Percentiles rank a stretch among this genome's conserved stretches.
These are phyloP conservation scores for Ellobius talpinus DNA, from an alignment of 2,113 vertebrate species.

Conservation along the genomic window DNA sequence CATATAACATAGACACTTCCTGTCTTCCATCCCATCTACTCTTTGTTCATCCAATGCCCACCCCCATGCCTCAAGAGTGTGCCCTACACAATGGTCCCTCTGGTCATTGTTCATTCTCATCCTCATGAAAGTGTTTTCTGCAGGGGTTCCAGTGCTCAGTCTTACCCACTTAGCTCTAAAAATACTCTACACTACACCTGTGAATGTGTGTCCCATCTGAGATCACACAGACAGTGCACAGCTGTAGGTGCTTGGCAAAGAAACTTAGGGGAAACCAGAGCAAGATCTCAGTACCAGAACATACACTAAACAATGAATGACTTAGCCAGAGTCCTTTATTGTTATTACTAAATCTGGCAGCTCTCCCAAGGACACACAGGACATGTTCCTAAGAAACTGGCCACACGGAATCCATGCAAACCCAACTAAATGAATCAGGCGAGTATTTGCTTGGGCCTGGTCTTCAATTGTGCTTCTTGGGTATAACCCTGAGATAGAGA, in stretches of 20 bases:
- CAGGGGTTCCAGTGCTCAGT: neutral
- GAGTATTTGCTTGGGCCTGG: neutral
- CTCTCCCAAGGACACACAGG: neutral
- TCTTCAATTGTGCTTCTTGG: neutral
- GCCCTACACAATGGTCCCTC: neutral
- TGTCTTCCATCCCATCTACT: neutral
- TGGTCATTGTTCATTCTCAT: neutral
- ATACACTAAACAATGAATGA: neutral
- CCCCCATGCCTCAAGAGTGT: neutral
- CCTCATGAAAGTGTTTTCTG: neutral
- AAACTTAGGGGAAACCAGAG: neutral
- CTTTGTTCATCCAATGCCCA: neutral
- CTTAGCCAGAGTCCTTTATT: neutral
- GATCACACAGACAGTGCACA: too few relatives aligned
- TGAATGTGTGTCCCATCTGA: neutral
- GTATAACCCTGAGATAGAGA: neutral
- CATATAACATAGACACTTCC: neutral
- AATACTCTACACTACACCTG: neutral
- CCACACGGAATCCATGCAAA: neutral
- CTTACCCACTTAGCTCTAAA: neutral
- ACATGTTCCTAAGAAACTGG: neutral
- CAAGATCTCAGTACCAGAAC: neutral
- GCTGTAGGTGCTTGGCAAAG: neutral
- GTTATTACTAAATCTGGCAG: conserved; percentile 34
- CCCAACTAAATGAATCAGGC: neutral